Conservation (phyloP, 1,140 invertebrate genomes). For the Rhyzopertha dominica region DNA sequence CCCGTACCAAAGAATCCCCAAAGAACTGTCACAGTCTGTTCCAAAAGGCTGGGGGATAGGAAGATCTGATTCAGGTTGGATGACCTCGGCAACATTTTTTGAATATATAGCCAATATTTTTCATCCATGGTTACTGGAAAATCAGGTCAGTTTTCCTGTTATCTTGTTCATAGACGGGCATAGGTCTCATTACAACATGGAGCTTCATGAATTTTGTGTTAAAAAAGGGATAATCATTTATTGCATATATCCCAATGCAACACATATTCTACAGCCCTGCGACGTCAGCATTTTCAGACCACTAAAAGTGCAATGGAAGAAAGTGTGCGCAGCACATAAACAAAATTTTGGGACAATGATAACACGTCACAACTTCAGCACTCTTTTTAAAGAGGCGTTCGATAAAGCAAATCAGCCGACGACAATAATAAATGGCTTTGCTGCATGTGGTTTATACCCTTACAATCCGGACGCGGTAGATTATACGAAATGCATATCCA, state of each 20-base stretch:
- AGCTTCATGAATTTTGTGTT: constrained; percentile 40
- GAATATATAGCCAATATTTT: constrained; percentile 43
- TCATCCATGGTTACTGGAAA: constrained; percentile 33
- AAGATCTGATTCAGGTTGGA: constrained; percentile 42
- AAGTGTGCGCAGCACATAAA: constrained; percentile 10
- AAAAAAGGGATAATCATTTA: constrained; percentile 39
- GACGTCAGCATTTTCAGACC: constrained; percentile 41
- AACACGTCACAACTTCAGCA: constrained; percentile 30
- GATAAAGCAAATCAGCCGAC: constrained; percentile 17
- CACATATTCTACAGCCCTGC: constrained; percentile 42
- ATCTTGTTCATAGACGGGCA: constrained; percentile 46
- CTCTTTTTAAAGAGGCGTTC: constrained; percentile 35
- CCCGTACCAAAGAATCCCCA: constrained; percentile 28
- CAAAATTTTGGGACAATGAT: constrained; percentile 2
- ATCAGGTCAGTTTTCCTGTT: constrained; percentile 35
- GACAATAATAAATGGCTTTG: constrained; percentile 40
- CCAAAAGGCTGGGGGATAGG: constrained; percentile 41
- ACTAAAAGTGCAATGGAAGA: constrained; percentile 37
- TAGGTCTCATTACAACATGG: constrained; percentile 40
- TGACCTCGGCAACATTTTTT: constrained; percentile 41
- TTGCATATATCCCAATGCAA: constrained; percentile 41
- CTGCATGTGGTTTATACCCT: constrained; percentile 39
- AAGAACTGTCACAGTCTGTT: constrained; percentile 28
- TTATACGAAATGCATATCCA: constrained; percentile 23
- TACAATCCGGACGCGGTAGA: constrained; percentile 40